Evolutionary conservation across 2,113 vertebrate species (phyloP), one percentile per base, ranked within the genome.

Genomic region (Prochilodus magdalenae): DNA sequence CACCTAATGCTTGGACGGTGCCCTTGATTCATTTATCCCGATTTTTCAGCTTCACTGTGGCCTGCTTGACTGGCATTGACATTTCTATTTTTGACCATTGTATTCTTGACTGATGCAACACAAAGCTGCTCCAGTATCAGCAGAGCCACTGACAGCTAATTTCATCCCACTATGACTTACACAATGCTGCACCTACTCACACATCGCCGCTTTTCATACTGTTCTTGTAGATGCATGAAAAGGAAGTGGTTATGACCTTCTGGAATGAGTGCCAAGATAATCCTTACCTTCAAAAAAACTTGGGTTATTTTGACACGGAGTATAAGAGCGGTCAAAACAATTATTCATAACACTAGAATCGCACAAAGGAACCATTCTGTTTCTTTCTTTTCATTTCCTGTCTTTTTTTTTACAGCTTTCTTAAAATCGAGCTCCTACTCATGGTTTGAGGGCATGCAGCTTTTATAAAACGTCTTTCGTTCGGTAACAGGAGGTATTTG

Each of bases 101-200:
- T 60, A 13, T 60, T 60, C n/a, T 26, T 60, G 57, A 60, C 57
- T 60, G 57, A 60, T 60, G 57, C 57, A 60, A 67, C 66, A 44
- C 33, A 70, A 70, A 24, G 40, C n/a, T 24, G 57, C 57, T 26
- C 12, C 57, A 60, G 57, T 60, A 60, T 60, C 57, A 60, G 57
- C 6, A 60, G 57, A 60, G 57, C 26, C 57, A 26, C 57, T 60
- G 57, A 60, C 57, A 60, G 57, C 57, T 26, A 60, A 60, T 60
- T 18, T 24, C 57, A 13, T 60, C 57, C 57, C 57, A 60, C 57
- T 26, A 60, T 11, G 22, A 24, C 57, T 60, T 60, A 26, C 57
- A 60, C 57, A 60, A 60, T 59, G 20, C 55, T 59, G 55, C 55
- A 59, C 55, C 57, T 60, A 24, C n/a, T 60, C 57, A 2, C 57